Evolutionary conservation across 2,888 invertebrate species (phyloP).

Genomic region (Barypeithes pellucidus): DNA sequence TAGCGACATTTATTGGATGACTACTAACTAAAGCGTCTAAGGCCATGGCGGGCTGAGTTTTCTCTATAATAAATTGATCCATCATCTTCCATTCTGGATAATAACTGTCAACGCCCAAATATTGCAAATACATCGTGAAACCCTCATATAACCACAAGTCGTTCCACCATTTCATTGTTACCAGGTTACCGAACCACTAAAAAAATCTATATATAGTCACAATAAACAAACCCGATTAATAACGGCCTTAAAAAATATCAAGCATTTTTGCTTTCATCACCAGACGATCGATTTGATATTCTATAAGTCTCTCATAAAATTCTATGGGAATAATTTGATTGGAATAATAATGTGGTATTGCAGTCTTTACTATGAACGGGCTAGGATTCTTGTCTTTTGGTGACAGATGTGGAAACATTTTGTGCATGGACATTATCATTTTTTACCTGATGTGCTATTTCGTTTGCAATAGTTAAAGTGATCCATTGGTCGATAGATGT

Average conservation of each 20-base stretch:
- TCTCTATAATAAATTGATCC: slow-evolving; percentile 81
- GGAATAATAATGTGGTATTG: too few species aligned
- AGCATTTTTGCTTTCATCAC: too few species aligned
- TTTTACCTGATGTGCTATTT: slow-evolving; percentile 83
- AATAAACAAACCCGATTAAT: too few species aligned
- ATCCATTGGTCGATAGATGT: slow-evolving; percentile 79
- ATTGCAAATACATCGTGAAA: slow-evolving; percentile 87
- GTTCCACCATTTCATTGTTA: slow-evolving; percentile 96
- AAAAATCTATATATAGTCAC: slow-evolving; percentile 55
- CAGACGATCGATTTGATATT: too few species aligned
- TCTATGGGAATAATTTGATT: too few species aligned
- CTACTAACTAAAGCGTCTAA: slow-evolving; percentile 81
- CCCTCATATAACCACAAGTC: slow-evolving; percentile 94
- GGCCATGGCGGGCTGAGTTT: slow-evolving; percentile 79
- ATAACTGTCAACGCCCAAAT: slow-evolving; percentile 79
- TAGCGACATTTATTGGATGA: slow-evolving; percentile 80
- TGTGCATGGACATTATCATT: too few species aligned
- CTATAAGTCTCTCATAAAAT: too few species aligned
- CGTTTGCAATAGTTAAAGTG: slow-evolving; percentile 78
- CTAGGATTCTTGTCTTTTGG: too few species aligned
- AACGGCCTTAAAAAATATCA: too few species aligned
- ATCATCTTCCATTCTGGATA: slow-evolving; percentile 80
- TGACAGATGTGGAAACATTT: too few species aligned
- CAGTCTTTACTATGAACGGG: too few species aligned
- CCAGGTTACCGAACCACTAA: slow-evolving; percentile 91